A percentile compares a stretch with the other conserved stretches of the same genome.
These are phyloP conservation scores for Sinopyrophorus schimmeli DNA, from an alignment of 2,888 invertebrate genomes.

Conservation along the genomic window DNA sequence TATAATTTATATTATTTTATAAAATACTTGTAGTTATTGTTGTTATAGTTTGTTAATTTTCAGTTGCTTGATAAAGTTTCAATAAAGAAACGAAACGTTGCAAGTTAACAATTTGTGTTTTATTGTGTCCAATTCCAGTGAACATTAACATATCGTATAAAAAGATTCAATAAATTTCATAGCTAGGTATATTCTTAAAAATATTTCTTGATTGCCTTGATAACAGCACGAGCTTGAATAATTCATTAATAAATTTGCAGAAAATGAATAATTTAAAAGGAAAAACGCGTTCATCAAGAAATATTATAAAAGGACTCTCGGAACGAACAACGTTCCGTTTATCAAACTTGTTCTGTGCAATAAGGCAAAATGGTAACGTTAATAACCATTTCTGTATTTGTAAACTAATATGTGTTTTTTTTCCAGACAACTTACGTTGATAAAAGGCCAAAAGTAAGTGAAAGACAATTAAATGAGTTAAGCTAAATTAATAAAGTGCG, in stretches of 20 bases:
- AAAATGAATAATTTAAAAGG: no score
- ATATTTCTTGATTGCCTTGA: constrained; percentile 37
- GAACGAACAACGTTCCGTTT: constrained; percentile 6
- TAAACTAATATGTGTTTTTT: no score
- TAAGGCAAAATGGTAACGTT: constrained; percentile 33
- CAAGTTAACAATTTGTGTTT: no score
- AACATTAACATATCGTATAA: no score
- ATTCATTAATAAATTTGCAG: constrained; percentile 10
- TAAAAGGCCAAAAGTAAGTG: constrained; percentile 74
- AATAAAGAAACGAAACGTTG: no score
- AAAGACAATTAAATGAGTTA: constrained; percentile 1
- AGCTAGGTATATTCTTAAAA: neutral
- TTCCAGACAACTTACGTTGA: constrained; percentile 82
- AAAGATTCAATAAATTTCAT: no score
- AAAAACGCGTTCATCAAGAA: constrained; percentile 29
- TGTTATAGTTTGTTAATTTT: no score
- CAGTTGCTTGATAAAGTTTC: no score
- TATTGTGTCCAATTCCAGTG: no score
- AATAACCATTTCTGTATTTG: constrained; percentile 1
- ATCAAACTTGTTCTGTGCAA: neutral
- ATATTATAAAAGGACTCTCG: constrained; percentile 34
- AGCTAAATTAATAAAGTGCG: no score
- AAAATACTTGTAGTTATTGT: no score
- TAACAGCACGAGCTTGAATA: constrained; percentile 25
- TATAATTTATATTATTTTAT: no score